Percentiles rank a stretch among this genome's conserved stretches.
phyloP scores from a whole-genome alignment of 2,797 vertebrate species.

The Avahi laniger region DNA sequence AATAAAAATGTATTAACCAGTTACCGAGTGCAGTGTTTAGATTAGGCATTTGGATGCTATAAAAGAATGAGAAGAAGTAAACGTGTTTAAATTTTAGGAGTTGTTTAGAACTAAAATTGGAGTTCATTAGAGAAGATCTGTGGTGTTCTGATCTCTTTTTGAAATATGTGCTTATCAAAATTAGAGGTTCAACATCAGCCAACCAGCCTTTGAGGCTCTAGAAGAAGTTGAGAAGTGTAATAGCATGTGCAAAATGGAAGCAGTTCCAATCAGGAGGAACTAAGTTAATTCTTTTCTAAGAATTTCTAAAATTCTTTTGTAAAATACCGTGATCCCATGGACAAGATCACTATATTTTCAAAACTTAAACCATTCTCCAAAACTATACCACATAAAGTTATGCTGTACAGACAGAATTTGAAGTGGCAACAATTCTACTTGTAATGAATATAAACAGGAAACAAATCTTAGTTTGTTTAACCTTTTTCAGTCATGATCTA shows the following conservation, averaged over 20 bases:
- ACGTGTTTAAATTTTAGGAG: neutral
- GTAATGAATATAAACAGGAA: neutral
- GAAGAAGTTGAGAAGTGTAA: neutral
- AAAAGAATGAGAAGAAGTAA: constrained; percentile 2
- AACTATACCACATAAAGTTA: neutral
- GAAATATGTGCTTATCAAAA: constrained; percentile 12
- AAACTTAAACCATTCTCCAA: constrained; percentile 11
- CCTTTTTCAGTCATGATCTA: neutral
- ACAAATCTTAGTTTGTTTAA: neutral
- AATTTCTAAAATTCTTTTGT: neutral
- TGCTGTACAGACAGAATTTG: neutral
- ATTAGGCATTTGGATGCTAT: neutral
- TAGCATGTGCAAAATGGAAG: neutral
- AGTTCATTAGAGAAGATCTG: neutral
- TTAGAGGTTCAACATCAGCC: neutral
- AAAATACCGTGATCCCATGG: neutral
- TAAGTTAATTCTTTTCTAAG: constrained; percentile 18
- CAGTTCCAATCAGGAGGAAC: neutral
- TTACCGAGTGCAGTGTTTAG: neutral
- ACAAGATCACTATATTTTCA: neutral
- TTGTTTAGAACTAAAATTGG: neutral
- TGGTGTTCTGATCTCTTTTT: neutral
- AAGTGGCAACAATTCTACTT: constrained; percentile 4
- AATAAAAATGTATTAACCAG: constrained; percentile 8
- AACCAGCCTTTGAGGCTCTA: neutral